Percentiles rank a stretch among this genome's conserved stretches.
These are phyloP conservation scores for Oopsacas minuta DNA, from an alignment of 37 sponge, comb jelly and placozoan genomes.

Conservation along the genomic window DNA sequence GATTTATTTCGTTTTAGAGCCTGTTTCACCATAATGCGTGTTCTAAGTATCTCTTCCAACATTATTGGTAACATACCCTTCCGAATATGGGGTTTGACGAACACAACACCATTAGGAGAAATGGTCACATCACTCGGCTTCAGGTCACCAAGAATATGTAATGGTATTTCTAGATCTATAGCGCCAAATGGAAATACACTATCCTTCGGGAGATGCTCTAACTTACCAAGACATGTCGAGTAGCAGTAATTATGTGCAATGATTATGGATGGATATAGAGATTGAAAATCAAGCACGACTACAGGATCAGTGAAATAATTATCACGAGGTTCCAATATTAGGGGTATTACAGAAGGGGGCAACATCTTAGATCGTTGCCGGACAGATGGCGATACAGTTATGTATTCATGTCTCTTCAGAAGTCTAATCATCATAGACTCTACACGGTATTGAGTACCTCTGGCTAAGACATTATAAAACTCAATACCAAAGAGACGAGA, in stretches of 20 bases:
- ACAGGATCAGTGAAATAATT: conserved; percentile 90
- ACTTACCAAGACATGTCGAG: conserved; percentile 85
- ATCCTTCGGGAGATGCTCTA: conserved; percentile 32
- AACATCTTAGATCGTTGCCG: conserved; percentile 94
- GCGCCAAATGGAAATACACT: conserved; percentile 69
- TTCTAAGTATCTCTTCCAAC: conserved; percentile 82
- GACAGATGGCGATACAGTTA: conserved; percentile 73
- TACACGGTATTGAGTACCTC: conserved; percentile 89
- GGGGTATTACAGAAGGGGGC: conserved; percentile 72
- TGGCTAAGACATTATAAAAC: conserved; percentile 68
- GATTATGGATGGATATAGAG: conserved; percentile 93
- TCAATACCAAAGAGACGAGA: conserved; percentile 90
- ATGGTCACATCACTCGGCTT: conserved; percentile 37
- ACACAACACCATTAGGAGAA: conserved; percentile 83
- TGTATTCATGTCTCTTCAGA: conserved; percentile 65
- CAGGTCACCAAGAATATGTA: conserved; percentile 14
- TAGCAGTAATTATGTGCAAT: conserved; percentile 96
- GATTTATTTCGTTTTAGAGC: conserved; percentile 70
- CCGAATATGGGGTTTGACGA: conserved; percentile 63
- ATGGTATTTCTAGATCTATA: conserved; percentile 28
- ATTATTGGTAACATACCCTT: conserved; percentile 81
- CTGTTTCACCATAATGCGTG: conserved; percentile 89
- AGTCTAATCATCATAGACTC: conserved; percentile 95
- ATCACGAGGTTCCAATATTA: conserved; percentile 90
- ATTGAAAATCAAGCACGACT: conserved; percentile 92